Evolutionary conservation across 2,797 vertebrate genomes (phyloP).

Genomic region (Ceyx erithaca): DNA sequence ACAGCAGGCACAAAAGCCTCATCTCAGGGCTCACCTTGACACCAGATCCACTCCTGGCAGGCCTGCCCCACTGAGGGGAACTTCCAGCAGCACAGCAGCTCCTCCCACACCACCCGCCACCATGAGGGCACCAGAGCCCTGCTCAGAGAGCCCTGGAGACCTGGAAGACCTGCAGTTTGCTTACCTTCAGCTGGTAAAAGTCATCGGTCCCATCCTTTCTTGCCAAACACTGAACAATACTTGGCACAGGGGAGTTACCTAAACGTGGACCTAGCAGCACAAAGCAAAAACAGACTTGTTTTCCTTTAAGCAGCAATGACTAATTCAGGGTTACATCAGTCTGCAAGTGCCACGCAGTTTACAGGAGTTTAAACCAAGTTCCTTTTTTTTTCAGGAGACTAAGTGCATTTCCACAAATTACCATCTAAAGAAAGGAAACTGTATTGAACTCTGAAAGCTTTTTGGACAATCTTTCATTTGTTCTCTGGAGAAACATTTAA

Average conservation of each 20-base stretch:
- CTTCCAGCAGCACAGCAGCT: not conserved
- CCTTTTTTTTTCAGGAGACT: not conserved
- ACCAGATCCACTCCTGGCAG: not conserved
- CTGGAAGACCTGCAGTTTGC: slow-evolving; percentile 32
- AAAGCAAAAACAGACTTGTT: slow-evolving; percentile 63
- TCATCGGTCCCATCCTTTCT: slow-evolving; percentile 99
- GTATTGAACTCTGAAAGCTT: not conserved
- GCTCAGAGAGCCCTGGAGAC: not conserved
- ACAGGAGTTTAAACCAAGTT: not conserved
- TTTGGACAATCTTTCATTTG: not conserved
- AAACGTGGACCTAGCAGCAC: slow-evolving; percentile 89
- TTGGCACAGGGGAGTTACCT: slow-evolving; percentile 98
- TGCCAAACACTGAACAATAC: slow-evolving; percentile 98
- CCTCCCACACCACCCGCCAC: not conserved
- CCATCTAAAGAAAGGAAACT: not conserved
- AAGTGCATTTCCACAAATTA: not conserved
- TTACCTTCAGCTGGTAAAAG: slow-evolving; percentile 99
- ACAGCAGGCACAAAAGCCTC: not conserved
- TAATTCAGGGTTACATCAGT: slow-evolving; percentile 42
- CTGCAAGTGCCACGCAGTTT: not conserved
- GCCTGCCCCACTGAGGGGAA: not conserved
- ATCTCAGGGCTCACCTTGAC: not conserved
- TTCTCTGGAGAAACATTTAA: not conserved
- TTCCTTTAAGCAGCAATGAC: slow-evolving; percentile 59
- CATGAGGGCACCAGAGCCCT: not conserved